phyloP scores from a whole-genome alignment of 2,888 invertebrate species.

The Eumacrocentrus americanus region DNA sequence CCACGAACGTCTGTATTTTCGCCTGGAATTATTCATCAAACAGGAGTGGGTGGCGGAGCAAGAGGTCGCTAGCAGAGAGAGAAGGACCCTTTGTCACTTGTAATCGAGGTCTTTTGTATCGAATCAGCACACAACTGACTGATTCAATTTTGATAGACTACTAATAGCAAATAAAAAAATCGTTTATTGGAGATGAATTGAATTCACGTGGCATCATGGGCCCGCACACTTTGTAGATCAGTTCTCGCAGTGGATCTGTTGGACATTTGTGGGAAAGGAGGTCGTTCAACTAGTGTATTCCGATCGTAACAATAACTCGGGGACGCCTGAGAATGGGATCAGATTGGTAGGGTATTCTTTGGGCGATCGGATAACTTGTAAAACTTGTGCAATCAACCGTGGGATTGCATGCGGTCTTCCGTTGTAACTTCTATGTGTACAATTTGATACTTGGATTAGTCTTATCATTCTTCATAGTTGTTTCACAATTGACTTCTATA shows the following conservation, averaged over 20 bases:
- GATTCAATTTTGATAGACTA: too few relatives aligned
- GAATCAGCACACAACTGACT: too few relatives aligned
- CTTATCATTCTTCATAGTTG: background rate
- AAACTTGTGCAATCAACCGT: constrained; percentile 51
- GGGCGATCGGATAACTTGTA: constrained; percentile 48
- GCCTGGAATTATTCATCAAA: constrained; percentile 4
- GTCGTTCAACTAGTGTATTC: background rate
- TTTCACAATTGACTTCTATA: background rate
- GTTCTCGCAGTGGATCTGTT: too few relatives aligned
- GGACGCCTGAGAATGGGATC: constrained; percentile 10
- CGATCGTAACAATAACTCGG: constrained; percentile 29
- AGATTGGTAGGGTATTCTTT: constrained; percentile 16
- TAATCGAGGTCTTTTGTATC: background rate
- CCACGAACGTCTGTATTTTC: background rate
- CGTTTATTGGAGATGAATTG: background rate
- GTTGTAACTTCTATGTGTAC: constrained; percentile 20
- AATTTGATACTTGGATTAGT: background rate
- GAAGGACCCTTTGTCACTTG: background rate
- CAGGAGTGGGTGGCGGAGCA: background rate
- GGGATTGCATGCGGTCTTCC: constrained; percentile 43
- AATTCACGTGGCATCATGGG: constrained; percentile 6
- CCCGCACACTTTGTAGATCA: too few relatives aligned
- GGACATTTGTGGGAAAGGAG: constrained; percentile 9
- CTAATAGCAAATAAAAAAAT: too few relatives aligned
- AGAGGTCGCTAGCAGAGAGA: background rate